Evolutionary conservation across 2,888 invertebrate genomes (phyloP).

Genomic region (Melinopterus prodromus): DNA sequence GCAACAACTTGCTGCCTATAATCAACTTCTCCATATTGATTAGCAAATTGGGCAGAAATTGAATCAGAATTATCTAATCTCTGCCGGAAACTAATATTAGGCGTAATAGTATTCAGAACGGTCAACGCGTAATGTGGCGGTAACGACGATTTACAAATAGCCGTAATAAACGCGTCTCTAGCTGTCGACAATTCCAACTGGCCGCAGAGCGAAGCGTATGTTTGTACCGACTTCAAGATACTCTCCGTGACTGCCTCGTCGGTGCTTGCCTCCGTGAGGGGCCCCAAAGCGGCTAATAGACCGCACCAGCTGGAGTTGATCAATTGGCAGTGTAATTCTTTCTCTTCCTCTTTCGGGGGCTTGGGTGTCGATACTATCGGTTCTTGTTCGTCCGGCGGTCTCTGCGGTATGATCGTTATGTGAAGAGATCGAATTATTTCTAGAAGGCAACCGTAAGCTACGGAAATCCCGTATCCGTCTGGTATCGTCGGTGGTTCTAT

Average conservation of each 20-base stretch:
- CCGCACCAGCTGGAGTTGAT: slow-evolving; percentile 97
- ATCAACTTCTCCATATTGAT: slow-evolving; percentile 72
- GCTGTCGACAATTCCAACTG: slow-evolving; percentile 79
- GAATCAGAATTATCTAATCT: slow-evolving; percentile 33
- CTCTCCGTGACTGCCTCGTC: slow-evolving; percentile 93
- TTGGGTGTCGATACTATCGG: slow-evolving; percentile 25
- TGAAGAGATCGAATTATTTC: slow-evolving; percentile 90
- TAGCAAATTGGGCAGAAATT: slow-evolving; percentile 63
- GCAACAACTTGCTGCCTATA: slow-evolving; percentile 95
- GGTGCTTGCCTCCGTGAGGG: slow-evolving; percentile 93
- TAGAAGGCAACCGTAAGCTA: slow-evolving; percentile 92
- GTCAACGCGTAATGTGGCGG: slow-evolving; percentile 95
- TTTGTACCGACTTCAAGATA: slow-evolving; percentile 90
- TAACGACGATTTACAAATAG: slow-evolving; percentile 94
- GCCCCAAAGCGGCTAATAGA: slow-evolving; percentile 87
- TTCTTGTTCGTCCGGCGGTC: slow-evolving; percentile 51
- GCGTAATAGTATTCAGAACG: slow-evolving; percentile 74
- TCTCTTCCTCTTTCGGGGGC: slow-evolving; percentile 41
- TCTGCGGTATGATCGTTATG: slow-evolving; percentile 71
- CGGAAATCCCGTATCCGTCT: slow-evolving; percentile 97
- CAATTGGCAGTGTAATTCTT: slow-evolving; percentile 73
- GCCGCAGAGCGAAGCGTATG: slow-evolving; percentile 89
- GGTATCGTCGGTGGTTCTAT: slow-evolving; percentile 92
- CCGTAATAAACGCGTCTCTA: slow-evolving; percentile 93
- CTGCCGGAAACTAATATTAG: slow-evolving; percentile 59